These are phyloP conservation scores for Pelagia noctiluca DNA, from an alignment of 30 jellyfish, hydroid and myxozoan species.

Conservation along the genomic window DNA sequence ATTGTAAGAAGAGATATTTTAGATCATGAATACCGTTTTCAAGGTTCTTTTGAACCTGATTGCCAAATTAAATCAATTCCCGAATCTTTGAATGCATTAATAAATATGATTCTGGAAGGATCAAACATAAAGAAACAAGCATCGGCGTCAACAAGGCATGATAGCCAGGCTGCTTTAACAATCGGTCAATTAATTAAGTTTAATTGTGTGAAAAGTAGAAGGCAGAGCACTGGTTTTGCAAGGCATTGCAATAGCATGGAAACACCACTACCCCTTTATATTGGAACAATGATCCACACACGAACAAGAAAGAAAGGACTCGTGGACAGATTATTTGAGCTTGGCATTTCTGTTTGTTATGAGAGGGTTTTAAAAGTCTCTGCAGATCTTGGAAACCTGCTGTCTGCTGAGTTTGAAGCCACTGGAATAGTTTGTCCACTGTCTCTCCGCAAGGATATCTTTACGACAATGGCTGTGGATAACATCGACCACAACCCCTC, in stretches of 20 bases:
- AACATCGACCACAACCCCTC: constrained; percentile 67
- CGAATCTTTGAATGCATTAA: neutral
- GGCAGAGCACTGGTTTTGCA: constrained; percentile 4
- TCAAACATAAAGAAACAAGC: neutral
- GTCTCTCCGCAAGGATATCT: constrained; percentile 20
- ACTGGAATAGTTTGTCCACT: constrained; percentile 54
- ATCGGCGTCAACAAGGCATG: constrained; percentile 24
- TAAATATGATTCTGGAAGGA: neutral
- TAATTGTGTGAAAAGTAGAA: constrained; percentile 8
- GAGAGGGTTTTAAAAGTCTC: constrained; percentile 46
- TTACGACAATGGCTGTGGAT: constrained; percentile 68
- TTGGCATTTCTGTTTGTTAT: constrained; percentile 45
- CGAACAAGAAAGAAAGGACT: constrained; percentile 43
- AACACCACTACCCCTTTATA: constrained; percentile 27
- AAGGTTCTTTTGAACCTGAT: constrained; percentile 3
- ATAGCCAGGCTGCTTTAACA: constrained; percentile 48
- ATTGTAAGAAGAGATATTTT: constrained; percentile 26
- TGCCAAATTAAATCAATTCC: constrained; percentile 2
- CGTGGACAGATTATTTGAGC: constrained; percentile 14
- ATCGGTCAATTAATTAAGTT: constrained; percentile 47
- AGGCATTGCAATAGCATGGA: constrained; percentile 4
- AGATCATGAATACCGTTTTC: constrained; percentile 3
- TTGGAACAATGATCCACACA: constrained; percentile 51
- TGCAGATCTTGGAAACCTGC: constrained; percentile 27
- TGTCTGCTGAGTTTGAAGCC: constrained; percentile 13